Percentiles rank a stretch among this genome's conserved stretches.
Conservation (phyloP, 2,797 vertebrate genomes). For the Hydrophis major region DNA sequence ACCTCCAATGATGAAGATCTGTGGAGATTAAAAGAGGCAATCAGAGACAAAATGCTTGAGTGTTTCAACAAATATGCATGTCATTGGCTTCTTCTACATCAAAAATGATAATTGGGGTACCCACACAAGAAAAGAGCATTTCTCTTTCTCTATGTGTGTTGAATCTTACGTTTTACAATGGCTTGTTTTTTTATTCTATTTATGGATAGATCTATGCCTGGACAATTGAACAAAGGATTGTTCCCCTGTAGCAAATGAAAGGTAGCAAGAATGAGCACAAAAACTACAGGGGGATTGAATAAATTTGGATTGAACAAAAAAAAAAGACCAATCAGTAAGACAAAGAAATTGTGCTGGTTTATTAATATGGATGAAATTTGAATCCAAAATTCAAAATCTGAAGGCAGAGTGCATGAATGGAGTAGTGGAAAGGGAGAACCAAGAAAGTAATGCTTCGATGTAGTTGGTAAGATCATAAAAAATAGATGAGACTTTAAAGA, state of each 20-base stretch:
- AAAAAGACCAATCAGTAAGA: background rate
- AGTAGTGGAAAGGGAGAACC: background rate
- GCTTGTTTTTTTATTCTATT: background rate
- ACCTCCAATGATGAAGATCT: background rate
- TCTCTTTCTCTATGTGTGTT: background rate
- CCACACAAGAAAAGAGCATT: background rate
- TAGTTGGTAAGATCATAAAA: background rate
- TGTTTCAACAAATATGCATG: background rate
- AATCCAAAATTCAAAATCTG: background rate
- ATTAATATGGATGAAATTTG: background rate
- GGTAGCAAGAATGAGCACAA: background rate
- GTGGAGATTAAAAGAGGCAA: background rate
- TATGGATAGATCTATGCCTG: background rate
- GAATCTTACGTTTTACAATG: background rate
- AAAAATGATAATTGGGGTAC: background rate
- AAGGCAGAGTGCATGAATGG: background rate
- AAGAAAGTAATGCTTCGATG: background rate
- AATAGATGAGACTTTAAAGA: background rate
- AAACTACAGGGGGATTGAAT: background rate
- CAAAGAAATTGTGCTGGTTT: background rate
- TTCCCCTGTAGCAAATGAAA: background rate
- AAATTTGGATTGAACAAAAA: background rate
- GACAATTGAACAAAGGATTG: background rate
- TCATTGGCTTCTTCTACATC: background rate
- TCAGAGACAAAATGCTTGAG: background rate